Evolutionary conservation across 1,140 invertebrate species (phyloP).

Genomic region (Chelonus insularis): DNA sequence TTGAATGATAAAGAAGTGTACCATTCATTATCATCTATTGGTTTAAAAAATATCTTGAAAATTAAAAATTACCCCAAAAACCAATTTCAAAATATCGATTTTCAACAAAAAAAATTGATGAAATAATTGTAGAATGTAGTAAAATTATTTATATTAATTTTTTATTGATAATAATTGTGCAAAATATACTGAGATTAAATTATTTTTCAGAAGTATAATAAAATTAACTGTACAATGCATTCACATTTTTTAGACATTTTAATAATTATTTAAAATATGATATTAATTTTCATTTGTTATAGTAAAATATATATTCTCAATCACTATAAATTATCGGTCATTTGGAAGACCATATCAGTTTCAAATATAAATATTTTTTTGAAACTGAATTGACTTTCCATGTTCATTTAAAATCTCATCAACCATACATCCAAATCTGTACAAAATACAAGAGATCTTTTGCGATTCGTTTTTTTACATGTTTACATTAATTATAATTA

Average conservation of each 20-base stretch:
- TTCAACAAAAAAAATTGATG: not conserved
- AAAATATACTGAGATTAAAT: conserved; percentile 16
- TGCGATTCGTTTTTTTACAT: not conserved
- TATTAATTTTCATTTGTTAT: not conserved
- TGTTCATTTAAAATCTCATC: conserved; percentile 8
- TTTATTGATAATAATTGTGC: conserved; percentile 12
- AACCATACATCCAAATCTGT: not conserved
- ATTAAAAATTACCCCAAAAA: no score
- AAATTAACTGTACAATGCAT: not conserved
- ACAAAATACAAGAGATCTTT: conserved; percentile 4
- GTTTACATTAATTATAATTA: not conserved
- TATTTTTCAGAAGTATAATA: not conserved
- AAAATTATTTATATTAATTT: not conserved
- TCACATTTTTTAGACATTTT: not conserved
- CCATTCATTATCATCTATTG: no score
- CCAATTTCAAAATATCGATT: no score
- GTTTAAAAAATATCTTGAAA: no score
- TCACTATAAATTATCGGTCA: not conserved
- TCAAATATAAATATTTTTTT: not conserved
- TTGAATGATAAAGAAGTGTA: no score
- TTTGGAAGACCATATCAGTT: not conserved
- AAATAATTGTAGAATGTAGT: not conserved
- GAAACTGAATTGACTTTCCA: no score
- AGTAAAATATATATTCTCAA: not conserved
- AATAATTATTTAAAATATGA: not conserved